Percentiles rank a stretch among this genome's conserved stretches.
Evolutionary conservation across 2,113 vertebrate genomes (phyloP).

Genomic region (Eulemur macaco): DNA sequence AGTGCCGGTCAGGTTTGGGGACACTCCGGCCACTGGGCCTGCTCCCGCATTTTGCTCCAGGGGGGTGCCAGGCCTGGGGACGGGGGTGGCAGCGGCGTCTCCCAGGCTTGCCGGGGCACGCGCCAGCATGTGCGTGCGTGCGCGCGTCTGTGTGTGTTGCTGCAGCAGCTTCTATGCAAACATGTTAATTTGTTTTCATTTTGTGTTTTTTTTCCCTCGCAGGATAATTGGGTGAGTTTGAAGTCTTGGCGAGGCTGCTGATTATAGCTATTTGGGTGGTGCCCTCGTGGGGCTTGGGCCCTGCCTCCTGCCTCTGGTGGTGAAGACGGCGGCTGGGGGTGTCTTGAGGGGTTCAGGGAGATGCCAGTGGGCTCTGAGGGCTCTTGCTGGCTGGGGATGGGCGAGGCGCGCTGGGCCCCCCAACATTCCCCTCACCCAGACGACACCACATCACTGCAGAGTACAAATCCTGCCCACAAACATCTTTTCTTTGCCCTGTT

Average conservation of each 20-base stretch:
- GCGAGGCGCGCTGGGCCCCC: neutral
- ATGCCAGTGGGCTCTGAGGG: neutral
- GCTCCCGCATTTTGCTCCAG: neutral
- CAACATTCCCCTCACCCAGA: neutral
- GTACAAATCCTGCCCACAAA: neutral
- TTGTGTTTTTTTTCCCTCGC: constrained; percentile 76
- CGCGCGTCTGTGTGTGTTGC: constrained; percentile 70
- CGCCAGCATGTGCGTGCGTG: constrained; percentile 29
- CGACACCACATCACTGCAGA: rapidly evolving
- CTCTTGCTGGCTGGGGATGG: neutral
- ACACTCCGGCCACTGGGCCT: neutral
- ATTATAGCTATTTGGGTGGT: constrained; percentile 81
- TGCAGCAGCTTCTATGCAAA: constrained; percentile 78
- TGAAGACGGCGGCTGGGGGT: neutral
- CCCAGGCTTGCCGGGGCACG: constrained; percentile 28
- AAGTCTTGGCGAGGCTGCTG: constrained; percentile 80
- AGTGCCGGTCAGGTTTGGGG: neutral
- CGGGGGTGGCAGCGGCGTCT: neutral
- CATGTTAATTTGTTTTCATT: constrained; percentile 83
- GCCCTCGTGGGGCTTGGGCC: constrained; percentile 58
- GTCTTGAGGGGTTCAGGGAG: neutral
- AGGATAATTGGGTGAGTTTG: constrained; percentile 82
- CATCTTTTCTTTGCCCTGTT: constrained; percentile 1
- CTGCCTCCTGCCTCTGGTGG: constrained; percentile 70
- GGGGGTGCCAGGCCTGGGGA: neutral